Conservation (phyloP, 2,113 vertebrate species). For the Lonchura striata region DNA sequence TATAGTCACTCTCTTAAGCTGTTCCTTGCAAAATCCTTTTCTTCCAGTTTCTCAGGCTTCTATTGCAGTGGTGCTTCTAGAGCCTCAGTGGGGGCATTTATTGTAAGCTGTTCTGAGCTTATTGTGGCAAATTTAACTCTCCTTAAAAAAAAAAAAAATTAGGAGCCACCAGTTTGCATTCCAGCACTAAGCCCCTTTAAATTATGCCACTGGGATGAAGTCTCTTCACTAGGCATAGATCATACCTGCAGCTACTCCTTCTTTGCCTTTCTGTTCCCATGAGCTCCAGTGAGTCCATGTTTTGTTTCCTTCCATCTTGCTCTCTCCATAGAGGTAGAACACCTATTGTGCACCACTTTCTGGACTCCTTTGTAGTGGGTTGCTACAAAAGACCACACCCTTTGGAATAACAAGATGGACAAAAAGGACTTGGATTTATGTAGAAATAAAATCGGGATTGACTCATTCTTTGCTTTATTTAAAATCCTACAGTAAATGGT, state of each 20-base stretch:
- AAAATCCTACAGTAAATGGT: neutral
- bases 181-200: neutral
- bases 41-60: neutral
- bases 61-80: neutral
- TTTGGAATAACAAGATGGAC: neutral
- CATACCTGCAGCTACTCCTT: neutral
- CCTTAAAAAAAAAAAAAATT: neutral
- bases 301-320: neutral
- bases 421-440: neutral
- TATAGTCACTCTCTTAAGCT: neutral
- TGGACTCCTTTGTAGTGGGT: neutral
- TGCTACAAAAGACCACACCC: neutral
- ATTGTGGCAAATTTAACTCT: neutral
- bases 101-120: neutral
- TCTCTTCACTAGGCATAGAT: neutral
- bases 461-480: neutral
- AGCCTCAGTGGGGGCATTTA: neutral
- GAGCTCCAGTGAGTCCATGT: neutral
- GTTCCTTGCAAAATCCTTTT: neutral
- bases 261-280: neutral
- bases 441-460: neutral
- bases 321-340: neutral
- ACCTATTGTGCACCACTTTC: neutral
- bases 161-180: neutral
- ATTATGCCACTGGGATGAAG: neutral